Base-by-base conservation (phyloP, 92 coral and sea anemone genomes). In the Micromussa lordhowensis region DNA sequence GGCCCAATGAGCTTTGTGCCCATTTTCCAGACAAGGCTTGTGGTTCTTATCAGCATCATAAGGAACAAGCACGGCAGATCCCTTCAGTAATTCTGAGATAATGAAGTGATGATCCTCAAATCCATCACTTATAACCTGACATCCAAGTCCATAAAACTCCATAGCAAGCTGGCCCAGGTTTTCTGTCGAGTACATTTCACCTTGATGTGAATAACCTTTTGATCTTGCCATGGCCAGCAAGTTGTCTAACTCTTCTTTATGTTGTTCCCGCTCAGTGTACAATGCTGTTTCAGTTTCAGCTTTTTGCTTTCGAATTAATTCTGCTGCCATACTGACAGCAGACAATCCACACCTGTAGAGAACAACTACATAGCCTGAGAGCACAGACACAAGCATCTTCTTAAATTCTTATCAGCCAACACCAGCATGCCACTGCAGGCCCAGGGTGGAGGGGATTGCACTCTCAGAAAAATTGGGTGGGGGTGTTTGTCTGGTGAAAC, bases 1-100 rank as follows among this genome's bases (percentile, higher is more conserved):
- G 57, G 99, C 99, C 99, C 99, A 97, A 38, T 97, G 99, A 22
- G 99, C 96, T 80, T 91, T 94, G 55, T 91, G 94, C 14, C 99
- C 99, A 64, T 85, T 86, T 75, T 85, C 92, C 68, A 94, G 66
- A 73, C 96, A 95, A 38, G 99, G 99, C 63, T 96, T 96, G 88
- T 97, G 95, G 86, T 97, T 97, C 63, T 90, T 92, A 69, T 92
- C 98, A 28, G 97, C 95, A 91, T 97, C 99, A 94, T 97, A 97
- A 2, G 99, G 98, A 19, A 97, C 94, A 70, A 97, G 88, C 61
- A 97, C 78, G 10, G 98, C 97, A 69, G 90, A 77, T 35, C 99
- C 99, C 58, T 68, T 77, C 4, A 78, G 64, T 44, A 97, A 63
- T 91, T 97, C 93, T 5, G 82, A 80, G 53, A 95, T 21, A 32